Percentiles rank a stretch among this genome's conserved stretches.
Conservation (phyloP, 2,888 invertebrate genomes). For the Saturnia japonica region DNA sequence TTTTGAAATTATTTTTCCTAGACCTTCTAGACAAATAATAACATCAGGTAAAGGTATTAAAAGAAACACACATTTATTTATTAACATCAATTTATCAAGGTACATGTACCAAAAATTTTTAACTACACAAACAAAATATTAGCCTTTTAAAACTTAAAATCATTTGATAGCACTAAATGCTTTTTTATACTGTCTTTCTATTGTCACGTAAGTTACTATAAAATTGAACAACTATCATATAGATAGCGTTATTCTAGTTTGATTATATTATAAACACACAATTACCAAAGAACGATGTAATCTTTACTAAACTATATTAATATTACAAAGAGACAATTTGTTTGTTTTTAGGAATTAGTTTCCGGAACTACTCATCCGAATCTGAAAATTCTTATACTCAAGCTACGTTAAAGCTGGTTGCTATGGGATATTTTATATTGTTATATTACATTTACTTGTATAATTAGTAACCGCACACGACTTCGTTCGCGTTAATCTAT, state of each 20-base stretch:
- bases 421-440: too few species aligned
- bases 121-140: conserved; percentile 54
- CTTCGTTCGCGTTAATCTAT: too few species aligned
- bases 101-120: conserved; percentile 57
- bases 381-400: too few species aligned
- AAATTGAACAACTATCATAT: background rate
- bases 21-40: background rate
- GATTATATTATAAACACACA: background rate
- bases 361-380: too few species aligned
- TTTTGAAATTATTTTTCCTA: background rate
- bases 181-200: conserved; percentile 2
- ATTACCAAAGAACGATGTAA: background rate
- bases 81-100: conserved; percentile 63
- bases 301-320: background rate
- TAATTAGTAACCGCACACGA: too few species aligned
- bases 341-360: background rate
- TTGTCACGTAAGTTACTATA: conserved; percentile 2
- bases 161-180: conserved; percentile 15
- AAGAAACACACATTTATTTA: conserved; percentile 17
- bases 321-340: background rate
- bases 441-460: too few species aligned
- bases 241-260: background rate
- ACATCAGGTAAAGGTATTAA: background rate
- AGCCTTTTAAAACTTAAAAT: conserved; percentile 42
- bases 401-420: too few species aligned